phyloP scores from a whole-genome alignment of 1,140 invertebrate species.

The Trinorchestia longiramus region DNA sequence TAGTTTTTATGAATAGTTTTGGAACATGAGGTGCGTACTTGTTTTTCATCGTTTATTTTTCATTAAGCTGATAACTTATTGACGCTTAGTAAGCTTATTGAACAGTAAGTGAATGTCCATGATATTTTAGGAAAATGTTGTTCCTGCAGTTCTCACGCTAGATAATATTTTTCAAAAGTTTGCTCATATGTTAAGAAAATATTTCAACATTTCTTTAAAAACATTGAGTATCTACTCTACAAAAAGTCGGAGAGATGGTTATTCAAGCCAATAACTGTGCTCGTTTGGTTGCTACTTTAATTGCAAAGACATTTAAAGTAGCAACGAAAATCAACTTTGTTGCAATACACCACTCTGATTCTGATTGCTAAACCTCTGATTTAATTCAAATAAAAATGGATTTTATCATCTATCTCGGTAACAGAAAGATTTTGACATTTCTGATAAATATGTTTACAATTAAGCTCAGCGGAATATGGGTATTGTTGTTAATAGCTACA shows the following conservation, averaged over 20 bases:
- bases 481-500: neutral
- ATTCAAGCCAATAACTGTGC: neutral
- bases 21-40: neutral
- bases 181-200: neutral
- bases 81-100: no score
- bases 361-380: no score
- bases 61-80: neutral
- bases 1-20: conserved; percentile 2
- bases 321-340: neutral
- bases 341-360: neutral
- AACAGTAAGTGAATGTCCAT: neutral
- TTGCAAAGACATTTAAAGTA: neutral
- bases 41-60: neutral
- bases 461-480: neutral
- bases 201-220: neutral
- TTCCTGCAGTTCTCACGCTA: neutral
- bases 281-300: neutral
- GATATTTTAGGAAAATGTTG: neutral
- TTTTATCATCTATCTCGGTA: neutral
- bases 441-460: neutral
- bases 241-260: neutral
- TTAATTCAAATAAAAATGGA: neutral
- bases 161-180: neutral
- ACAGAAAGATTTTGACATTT: neutral
- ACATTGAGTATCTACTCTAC: neutral